Base-by-base conservation (phyloP, 2,888 invertebrate genomes). In the Apotomis turbidana region DNA sequence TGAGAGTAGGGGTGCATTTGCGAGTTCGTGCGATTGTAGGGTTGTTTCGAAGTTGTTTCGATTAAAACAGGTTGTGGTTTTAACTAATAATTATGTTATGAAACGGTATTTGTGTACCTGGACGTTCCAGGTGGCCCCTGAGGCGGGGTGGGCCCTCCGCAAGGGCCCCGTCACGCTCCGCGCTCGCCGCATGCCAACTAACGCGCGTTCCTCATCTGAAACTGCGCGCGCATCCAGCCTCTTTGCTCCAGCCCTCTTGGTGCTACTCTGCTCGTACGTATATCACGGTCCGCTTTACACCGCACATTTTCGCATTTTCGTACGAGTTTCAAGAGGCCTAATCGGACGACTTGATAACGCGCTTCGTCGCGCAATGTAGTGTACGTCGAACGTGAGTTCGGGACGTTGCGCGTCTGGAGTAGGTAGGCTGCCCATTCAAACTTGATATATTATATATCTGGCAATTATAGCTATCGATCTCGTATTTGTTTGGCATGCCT, bases 61-160 rank as follows among this genome's bases (percentile, higher is more conserved):
- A 44, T 27, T 27, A 38, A n/a, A 13, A 54, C 63, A 68, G 5
- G 44, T 63, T 49, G 38, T 15, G 46, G 72, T 46, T 61, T 57
- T 62, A 55, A 64, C 4, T 57, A 46, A 55, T 46, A 57, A 12
- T 6, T 46, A 44, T 15, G 64, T 8, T 36, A 57, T 66, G 44
- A 41, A 49, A 12, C 71, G 44, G 59, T 59, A 36, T 63, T 59
- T 69, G 75, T 74, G 80, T 94, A 95, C 95, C 94, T 96, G 96
- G 79, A 97, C 97, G 86, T 97, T 97, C 97, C 97, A 97, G 89
- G 97, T 96, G 81, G 97, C 97, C 76, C 97, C 97, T 76, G 97
- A 96, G 78, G 96, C 96, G 76, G 96, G 96, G 93, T 96, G 96
- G 76, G 96, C 96, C 74, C 96, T 94, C 79, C 96, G 94, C 81